A percentile compares a stretch with the other conserved stretches of the same genome.
phyloP scores from a whole-genome alignment of 2,888 invertebrate genomes.

The Hydrotaea diabolus region DNA sequence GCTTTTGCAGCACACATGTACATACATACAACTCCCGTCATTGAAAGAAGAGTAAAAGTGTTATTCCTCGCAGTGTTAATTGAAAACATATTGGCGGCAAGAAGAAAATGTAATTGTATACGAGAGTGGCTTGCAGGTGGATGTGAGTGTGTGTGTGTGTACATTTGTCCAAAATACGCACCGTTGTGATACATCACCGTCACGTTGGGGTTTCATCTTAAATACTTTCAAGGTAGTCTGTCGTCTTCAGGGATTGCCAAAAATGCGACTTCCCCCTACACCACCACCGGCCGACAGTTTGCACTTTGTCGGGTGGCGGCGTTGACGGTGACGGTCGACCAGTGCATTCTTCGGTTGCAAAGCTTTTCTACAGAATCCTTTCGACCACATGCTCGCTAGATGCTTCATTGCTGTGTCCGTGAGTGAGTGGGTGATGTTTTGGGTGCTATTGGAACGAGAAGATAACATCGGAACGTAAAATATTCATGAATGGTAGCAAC shows the following conservation, averaged over 20 bases:
- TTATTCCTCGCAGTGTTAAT: background rate
- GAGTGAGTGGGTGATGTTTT: slow-evolving; percentile 15
- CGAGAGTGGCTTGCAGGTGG: background rate
- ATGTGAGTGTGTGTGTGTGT: too few relatives aligned
- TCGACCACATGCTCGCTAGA: slow-evolving; percentile 35
- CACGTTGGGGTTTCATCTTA: background rate
- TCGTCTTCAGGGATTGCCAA: slow-evolving; percentile 31
- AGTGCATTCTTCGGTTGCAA: slow-evolving; percentile 2
- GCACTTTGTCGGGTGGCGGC: slow-evolving; percentile 9
- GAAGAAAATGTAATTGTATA: slow-evolving; percentile 12
- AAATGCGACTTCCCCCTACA: slow-evolving; percentile 2
- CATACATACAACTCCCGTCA: too few relatives aligned
- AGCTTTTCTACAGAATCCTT: slow-evolving; percentile 26
- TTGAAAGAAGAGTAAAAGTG: slow-evolving; percentile 17
- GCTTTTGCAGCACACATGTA: slow-evolving; percentile 14
- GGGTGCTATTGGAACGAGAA: background rate
- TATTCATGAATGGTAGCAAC: slow-evolving; percentile 57
- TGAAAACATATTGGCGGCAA: slow-evolving; percentile 28
- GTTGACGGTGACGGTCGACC: background rate
- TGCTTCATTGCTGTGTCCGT: background rate
- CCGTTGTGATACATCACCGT: background rate
- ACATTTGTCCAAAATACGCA: slow-evolving; percentile 34
- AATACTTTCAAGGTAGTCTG: slow-evolving; percentile 40
- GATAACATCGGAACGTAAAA: slow-evolving; percentile 56
- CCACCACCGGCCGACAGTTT: background rate